Percentiles rank a stretch among this genome's conserved stretches.
These are phyloP conservation scores for Zophobas atratus DNA, from an alignment of 1,140 invertebrate species.

Conservation along the genomic window DNA sequence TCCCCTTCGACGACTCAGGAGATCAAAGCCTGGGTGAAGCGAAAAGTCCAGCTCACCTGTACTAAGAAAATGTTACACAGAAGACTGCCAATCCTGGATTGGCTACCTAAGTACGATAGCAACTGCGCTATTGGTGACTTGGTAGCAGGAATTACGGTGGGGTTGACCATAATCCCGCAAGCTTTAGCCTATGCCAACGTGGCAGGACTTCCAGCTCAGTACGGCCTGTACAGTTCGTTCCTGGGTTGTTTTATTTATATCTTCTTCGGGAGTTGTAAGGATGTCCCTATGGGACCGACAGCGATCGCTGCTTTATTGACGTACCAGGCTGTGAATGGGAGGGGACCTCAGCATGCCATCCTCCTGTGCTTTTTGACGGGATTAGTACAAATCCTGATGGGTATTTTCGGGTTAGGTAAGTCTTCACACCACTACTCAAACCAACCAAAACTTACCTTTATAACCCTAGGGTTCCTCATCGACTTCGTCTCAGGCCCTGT, in stretches of 20 bases:
- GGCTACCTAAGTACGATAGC: constrained; percentile 81
- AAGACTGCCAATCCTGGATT: constrained; percentile 79
- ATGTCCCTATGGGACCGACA: constrained; percentile 90
- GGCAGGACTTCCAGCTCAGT: constrained; percentile 85
- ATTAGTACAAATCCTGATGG: constrained; percentile 87
- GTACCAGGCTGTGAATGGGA: constrained; percentile 79
- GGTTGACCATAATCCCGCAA: constrained; percentile 87
- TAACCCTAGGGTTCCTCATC: constrained; percentile 84
- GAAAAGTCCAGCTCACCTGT: constrained; percentile 66
- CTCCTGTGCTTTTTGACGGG: constrained; percentile 87
- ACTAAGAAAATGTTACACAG: constrained; percentile 80
- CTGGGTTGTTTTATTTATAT: constrained; percentile 93
- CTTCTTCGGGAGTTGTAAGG: constrained; percentile 91
- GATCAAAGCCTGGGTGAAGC: constrained; percentile 63
- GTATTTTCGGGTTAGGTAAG: constrained; percentile 87
- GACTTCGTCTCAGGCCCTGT: constrained; percentile 96
- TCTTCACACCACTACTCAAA: constrained; percentile 7
- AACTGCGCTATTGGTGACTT: constrained; percentile 77
- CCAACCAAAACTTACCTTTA: constrained; percentile 47
- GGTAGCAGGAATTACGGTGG: constrained; percentile 90
- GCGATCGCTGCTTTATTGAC: constrained; percentile 89
- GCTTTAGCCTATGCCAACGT: constrained; percentile 89
- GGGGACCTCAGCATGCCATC: constrained; percentile 82
- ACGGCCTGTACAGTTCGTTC: constrained; percentile 93
- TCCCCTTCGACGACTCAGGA: constrained; percentile 47